These are phyloP conservation scores for Scophthalmus maximus DNA, from an alignment of 2,113 vertebrate species.

Conservation along the genomic window DNA sequence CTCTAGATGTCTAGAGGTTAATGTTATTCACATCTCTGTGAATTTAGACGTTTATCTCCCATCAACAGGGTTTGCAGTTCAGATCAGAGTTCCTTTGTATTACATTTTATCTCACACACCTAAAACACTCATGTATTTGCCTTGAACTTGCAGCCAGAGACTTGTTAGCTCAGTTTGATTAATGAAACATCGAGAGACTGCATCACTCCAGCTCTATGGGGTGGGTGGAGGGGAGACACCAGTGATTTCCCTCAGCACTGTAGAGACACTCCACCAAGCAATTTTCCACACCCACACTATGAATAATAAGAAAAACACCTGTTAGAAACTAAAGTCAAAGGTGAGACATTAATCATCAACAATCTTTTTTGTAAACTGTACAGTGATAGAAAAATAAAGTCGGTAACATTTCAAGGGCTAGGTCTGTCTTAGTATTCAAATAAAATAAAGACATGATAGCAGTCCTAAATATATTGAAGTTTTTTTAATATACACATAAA, in stretches of 20 bases:
- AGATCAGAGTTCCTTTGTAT: too few relatives aligned
- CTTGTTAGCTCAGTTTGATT: too few relatives aligned
- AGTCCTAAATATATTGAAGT: neutral
- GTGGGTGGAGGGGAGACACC: slow-evolving; percentile 55
- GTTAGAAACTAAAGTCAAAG: slow-evolving; percentile 18
- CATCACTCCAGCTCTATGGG: neutral
- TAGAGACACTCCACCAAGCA: neutral
- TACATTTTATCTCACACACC: too few relatives aligned
- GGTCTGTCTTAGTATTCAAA: neutral
- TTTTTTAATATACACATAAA: slow-evolving; percentile 22
- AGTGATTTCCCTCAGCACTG: slow-evolving; percentile 38
- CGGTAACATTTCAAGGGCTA: neutral
- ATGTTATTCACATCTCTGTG: too few relatives aligned
- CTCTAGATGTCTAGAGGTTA: too few relatives aligned
- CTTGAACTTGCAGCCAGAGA: too few relatives aligned
- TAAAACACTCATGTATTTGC: neutral
- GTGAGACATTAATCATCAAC: slow-evolving; percentile 28
- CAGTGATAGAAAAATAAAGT: neutral
- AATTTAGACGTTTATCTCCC: too few relatives aligned
- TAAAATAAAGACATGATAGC: neutral
- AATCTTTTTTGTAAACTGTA: neutral
- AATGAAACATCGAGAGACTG: neutral
- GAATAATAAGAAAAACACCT: slow-evolving; percentile 3
- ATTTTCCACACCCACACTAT: slow-evolving; percentile 52
- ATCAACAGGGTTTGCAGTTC: too few relatives aligned